phyloP scores from a whole-genome alignment of 30 jellyfish, hydroid and myxozoan species.

The Morbakka virulenta region DNA sequence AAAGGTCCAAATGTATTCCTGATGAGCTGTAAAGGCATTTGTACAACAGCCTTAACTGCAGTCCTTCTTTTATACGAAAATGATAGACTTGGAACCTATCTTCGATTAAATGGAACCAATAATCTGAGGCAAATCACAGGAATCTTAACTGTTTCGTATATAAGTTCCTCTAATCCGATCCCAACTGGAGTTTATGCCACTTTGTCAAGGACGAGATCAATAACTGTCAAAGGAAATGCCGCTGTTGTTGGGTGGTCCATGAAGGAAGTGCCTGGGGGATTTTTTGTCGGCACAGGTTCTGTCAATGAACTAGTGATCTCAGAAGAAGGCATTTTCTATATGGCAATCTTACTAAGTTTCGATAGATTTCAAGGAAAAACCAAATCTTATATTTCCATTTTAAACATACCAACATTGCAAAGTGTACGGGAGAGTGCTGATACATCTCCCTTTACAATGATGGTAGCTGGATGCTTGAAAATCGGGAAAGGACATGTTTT shows the following conservation, averaged over 20 bases:
- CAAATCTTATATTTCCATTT: conserved; percentile 45
- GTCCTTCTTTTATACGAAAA: conserved; percentile 13
- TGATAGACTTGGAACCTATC: conserved; percentile 62
- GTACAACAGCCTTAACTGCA: conserved; percentile 51
- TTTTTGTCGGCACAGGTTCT: conserved; percentile 43
- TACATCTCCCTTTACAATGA: conserved; percentile 28
- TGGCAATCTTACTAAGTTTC: conserved; percentile 57
- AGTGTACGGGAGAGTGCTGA: conserved; percentile 13
- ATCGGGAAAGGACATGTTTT: conserved; percentile 43
- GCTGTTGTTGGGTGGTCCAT: conserved; percentile 64
- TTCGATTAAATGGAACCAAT: conserved; percentile 28
- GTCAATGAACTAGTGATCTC: conserved; percentile 33
- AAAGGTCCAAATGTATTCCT: too few species aligned
- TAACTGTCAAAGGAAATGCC: conserved; percentile 61
- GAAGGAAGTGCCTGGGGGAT: conserved; percentile 49
- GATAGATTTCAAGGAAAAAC: conserved; percentile 51
- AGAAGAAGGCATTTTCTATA: conserved; percentile 60
- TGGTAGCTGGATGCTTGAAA: conserved; percentile 74
- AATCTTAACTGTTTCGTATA: conserved; percentile 34
- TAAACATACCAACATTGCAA: conserved; percentile 59
- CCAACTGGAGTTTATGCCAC: conserved; percentile 69
- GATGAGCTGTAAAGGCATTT: conserved; percentile 43
- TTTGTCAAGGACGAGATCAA: neutral
- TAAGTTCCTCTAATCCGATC: too few species aligned
- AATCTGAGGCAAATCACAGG: conserved; percentile 18